Conservation (phyloP, 2,797 vertebrate genomes). For the Brachymystax lenok region DNA sequence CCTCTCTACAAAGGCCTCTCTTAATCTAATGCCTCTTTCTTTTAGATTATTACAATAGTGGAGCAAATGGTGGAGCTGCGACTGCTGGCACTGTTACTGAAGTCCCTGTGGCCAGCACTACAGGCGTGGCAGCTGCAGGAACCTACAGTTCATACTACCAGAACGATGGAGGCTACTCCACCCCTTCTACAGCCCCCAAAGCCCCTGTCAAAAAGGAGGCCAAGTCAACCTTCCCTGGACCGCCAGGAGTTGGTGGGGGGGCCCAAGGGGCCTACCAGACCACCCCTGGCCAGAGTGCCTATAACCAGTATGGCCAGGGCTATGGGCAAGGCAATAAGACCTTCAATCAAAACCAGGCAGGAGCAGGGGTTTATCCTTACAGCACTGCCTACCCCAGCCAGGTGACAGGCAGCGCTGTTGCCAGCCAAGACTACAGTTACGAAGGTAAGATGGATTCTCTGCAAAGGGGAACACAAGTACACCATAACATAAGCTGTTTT, state of each 20-base stretch:
- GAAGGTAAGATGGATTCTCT: conserved; percentile 74
- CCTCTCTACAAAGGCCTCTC: neutral
- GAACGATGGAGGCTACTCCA: conserved; percentile 77
- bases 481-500: neutral
- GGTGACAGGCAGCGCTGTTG: conserved; percentile 73
- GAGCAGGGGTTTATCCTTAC: conserved; percentile 78
- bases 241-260: conserved; percentile 48
- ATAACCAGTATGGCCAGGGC: conserved; percentile 83
- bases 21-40: conserved; percentile 26
- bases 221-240: conserved; percentile 78
- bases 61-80: conserved; percentile 81
- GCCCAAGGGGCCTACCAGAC: conserved; percentile 65
- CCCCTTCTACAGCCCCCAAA: conserved; percentile 73
- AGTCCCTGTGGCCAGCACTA: conserved; percentile 45
- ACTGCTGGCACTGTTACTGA: conserved; percentile 51
- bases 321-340: conserved; percentile 80
- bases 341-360: conserved; percentile 73
- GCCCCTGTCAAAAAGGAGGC: conserved; percentile 82
- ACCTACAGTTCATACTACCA: conserved; percentile 88
- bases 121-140: conserved; percentile 71
- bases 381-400: conserved; percentile 89
- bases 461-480: neutral
- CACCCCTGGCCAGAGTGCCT: conserved; percentile 71
- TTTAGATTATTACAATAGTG: conserved; percentile 93
- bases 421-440: conserved; percentile 86